Base-by-base conservation (phyloP, 2,113 vertebrate species). In the Scartelaos histophorus region DNA sequence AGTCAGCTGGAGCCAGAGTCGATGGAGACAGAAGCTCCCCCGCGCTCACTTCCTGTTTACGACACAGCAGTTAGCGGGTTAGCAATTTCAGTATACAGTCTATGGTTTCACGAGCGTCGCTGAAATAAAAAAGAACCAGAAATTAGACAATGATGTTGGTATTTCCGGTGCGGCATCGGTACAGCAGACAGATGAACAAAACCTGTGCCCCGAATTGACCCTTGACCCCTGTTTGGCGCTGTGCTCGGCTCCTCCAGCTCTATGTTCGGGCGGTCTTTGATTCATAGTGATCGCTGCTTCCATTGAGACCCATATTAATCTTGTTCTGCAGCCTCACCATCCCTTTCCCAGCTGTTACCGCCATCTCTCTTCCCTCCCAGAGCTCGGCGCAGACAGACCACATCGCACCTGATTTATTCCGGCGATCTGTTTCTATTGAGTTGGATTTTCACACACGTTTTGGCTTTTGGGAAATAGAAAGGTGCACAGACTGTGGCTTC, bases 251-350 rank as follows among this genome's bases (percentile, higher is more conserved):
- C 29, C 61, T 7, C 61, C 13, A 64, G 61, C 61, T 17, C 61
- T 35, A 5, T 43, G 61, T 64, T 64, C 16, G 13, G 58, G 13
- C 58, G 6, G 25, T 61, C 15, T 29, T 29, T 64, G 61, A 64
- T 64, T 64, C 61, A 64, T 38, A 43, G 34, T 43, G 61, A 64
- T 64, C 10, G 34, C 61, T 38, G 61, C 29, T 38, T 34, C 29
- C 29, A 38, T 64, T 10, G 9, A 43, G 21, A 7, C 10, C 34
- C 21, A 34, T 64, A 38, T 64, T 64, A 38, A 64, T 64, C 61
- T 38, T 64, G 9, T 17, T 2, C 29, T 19, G 61, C 61, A 43
- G 61, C 61, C 19, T 38, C 61, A n/a, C 34, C 61, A 38, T 64
- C 61, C 56, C 19, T 64, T 64, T 43, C 16, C 29, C 61, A 38